Evolutionary conservation across 2,797 vertebrate genomes (phyloP).

Genomic region (Darevskia mixta): DNA sequence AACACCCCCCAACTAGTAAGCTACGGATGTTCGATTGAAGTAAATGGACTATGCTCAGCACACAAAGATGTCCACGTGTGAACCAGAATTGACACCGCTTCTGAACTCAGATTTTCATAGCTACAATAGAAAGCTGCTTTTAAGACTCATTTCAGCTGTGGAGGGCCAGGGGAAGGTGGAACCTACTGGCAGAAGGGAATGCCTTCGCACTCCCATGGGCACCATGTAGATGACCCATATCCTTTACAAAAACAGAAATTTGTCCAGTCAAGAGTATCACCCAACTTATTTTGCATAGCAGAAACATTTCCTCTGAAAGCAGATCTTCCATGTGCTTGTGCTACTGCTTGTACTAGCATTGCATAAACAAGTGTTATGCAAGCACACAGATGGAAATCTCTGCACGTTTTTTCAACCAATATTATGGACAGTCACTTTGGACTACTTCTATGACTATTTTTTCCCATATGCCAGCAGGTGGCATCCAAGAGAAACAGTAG

Average conservation of each 20-base stretch:
- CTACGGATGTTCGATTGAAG: neutral
- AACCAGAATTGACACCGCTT: neutral
- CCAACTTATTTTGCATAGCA: neutral
- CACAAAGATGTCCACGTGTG: neutral
- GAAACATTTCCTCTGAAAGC: neutral
- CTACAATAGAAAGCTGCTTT: no score
- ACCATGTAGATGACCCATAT: neutral
- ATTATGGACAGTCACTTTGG: neutral
- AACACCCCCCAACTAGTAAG: neutral
- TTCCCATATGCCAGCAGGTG: conserved; percentile 11
- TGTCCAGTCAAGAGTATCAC: neutral
- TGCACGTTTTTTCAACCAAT: neutral
- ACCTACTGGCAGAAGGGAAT: neutral
- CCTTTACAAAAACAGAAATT: neutral
- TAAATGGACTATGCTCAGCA: neutral
- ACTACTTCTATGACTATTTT: neutral
- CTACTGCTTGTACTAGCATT: neutral
- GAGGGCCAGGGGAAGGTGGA: no score
- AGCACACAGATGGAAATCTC: neutral
- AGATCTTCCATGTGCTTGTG: neutral
- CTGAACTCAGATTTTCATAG: neutral
- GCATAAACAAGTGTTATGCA: neutral
- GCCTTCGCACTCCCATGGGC: neutral
- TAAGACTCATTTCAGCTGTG: no score
- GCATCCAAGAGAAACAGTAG: neutral